Evolutionary conservation across 1,140 invertebrate genomes (phyloP).

Genomic region (Argopecten irradians): DNA sequence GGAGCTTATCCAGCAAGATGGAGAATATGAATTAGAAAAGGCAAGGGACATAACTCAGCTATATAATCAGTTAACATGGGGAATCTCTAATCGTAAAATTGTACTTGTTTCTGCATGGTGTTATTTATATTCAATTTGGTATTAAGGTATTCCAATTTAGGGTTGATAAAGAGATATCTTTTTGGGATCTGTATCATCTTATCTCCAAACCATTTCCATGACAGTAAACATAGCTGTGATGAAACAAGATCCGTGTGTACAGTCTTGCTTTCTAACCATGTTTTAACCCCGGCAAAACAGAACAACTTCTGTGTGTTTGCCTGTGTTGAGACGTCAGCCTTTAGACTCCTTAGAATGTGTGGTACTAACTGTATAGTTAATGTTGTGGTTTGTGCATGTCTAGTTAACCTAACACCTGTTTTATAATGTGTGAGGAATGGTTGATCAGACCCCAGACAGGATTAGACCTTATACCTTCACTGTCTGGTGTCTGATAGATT

Average conservation of each 20-base stretch:
- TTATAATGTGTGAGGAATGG: neutral
- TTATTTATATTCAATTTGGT: neutral
- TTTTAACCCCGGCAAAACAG: neutral
- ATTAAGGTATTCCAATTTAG: no score
- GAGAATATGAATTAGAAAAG: constrained; percentile 73
- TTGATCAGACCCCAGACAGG: neutral
- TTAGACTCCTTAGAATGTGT: neutral
- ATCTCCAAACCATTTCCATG: neutral
- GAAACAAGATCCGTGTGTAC: neutral
- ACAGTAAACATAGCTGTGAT: neutral
- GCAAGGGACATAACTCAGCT: constrained; percentile 52
- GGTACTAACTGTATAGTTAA: neutral
- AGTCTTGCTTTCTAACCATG: neutral
- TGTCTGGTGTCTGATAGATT: neutral
- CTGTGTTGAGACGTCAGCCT: neutral
- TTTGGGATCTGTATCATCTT: neutral
- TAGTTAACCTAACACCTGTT: neutral
- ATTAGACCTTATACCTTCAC: neutral
- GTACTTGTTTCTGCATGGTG: neutral
- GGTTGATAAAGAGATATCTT: no score
- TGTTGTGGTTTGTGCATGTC: neutral
- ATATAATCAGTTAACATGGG: neutral
- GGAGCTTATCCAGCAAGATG: constrained; percentile 62
- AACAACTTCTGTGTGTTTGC: neutral
- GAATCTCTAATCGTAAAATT: neutral